Conservation (phyloP, 2,797 vertebrate genomes). For the Acipenser ruthenus region DNA sequence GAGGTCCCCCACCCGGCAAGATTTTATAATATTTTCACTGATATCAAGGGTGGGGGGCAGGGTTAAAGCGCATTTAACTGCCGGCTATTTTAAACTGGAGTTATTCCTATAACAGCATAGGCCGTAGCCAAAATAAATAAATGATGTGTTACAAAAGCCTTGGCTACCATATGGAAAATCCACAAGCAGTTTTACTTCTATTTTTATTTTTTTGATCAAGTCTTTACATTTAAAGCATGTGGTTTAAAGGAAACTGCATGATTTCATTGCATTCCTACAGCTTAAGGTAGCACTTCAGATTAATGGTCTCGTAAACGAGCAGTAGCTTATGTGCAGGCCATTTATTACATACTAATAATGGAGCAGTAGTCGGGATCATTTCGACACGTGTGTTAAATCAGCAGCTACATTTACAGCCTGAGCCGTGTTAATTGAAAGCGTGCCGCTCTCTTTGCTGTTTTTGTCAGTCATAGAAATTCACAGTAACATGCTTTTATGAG, state of each 20-base stretch:
- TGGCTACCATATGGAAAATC: conserved; percentile 8
- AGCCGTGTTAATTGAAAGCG: neutral
- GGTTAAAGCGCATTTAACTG: neutral
- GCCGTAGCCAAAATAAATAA: conserved; percentile 18
- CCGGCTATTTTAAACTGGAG: neutral
- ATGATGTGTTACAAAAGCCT: conserved; percentile 6
- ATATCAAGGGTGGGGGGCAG: neutral
- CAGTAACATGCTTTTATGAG: neutral
- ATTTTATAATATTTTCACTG: conserved; percentile 5
- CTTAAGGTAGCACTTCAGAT: conserved; percentile 5
- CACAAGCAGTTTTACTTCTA: conserved; percentile 9
- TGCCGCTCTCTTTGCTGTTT: conserved; percentile 3
- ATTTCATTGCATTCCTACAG: neutral
- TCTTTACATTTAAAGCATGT: neutral
- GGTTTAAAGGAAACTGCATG: conserved; percentile 10
- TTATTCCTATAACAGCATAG: neutral
- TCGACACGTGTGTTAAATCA: conserved; percentile 19
- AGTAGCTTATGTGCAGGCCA: neutral
- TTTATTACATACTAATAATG: conserved; percentile 9
- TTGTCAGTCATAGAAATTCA: conserved; percentile 1
- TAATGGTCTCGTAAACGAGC: conserved; percentile 5
- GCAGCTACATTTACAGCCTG: conserved; percentile 13
- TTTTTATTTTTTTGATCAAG: conserved; percentile 7
- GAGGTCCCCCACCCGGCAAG: neutral
- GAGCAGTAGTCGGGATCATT: conserved; percentile 12